Evolutionary conservation across 2,888 invertebrate genomes (phyloP).

Genomic region (Iphiclides podalirius): DNA sequence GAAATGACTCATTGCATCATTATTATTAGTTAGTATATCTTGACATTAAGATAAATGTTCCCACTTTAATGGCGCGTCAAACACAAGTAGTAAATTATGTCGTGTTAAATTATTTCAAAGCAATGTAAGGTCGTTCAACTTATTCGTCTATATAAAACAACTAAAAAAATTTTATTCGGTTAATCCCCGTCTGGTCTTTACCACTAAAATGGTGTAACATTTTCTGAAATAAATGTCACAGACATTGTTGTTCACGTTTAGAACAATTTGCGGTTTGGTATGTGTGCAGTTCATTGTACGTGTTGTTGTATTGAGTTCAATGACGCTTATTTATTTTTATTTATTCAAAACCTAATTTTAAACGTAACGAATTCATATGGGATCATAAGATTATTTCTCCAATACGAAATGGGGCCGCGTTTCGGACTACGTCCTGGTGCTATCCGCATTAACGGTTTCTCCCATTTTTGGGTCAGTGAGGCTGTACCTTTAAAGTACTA

Average conservation of each 20-base stretch:
- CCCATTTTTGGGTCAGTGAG: too few relatives aligned
- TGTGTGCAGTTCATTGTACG: too few relatives aligned
- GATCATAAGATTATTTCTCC: too few relatives aligned
- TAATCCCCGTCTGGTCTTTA: background rate
- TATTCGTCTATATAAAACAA: background rate
- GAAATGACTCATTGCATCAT: constrained; percentile 7
- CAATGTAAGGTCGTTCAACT: constrained; percentile 15
- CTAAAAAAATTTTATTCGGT: background rate
- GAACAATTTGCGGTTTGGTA: constrained; percentile 2
- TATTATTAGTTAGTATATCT: constrained; percentile 9
- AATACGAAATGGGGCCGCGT: too few relatives aligned
- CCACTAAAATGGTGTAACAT: background rate
- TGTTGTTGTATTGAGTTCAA: too few relatives aligned
- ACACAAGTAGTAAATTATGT: constrained; percentile 8
- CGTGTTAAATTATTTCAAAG: background rate
- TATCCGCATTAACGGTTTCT: too few relatives aligned
- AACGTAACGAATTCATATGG: too few relatives aligned
- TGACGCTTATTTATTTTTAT: too few relatives aligned
- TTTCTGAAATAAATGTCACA: background rate
- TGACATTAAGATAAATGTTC: constrained; percentile 17
- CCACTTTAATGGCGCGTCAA: constrained; percentile 17
- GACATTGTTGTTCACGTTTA: background rate
- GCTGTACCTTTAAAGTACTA: too few relatives aligned
- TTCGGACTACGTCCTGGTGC: too few relatives aligned
- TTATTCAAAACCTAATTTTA: too few relatives aligned